A percentile compares a stretch with the other conserved stretches of the same genome.
These are phyloP conservation scores for Apodemus sylvaticus DNA, from an alignment of 2,113 vertebrate species.

Conservation along the genomic window DNA sequence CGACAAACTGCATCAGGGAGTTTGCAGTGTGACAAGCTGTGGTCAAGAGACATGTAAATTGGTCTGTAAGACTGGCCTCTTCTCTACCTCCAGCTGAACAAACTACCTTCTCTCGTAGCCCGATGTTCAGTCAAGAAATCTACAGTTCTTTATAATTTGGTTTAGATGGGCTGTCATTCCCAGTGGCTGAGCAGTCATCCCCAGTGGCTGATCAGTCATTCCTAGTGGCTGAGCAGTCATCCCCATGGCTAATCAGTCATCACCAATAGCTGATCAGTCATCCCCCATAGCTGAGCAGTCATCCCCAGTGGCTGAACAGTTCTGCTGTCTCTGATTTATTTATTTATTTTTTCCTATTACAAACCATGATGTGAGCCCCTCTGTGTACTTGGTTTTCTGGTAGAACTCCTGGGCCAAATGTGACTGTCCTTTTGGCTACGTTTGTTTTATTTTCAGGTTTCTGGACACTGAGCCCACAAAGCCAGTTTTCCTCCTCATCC, in stretches of 20 bases:
- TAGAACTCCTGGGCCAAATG: neutral
- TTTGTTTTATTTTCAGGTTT: no score
- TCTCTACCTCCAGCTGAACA: rapidly evolving
- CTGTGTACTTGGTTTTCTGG: neutral
- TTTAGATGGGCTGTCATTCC: neutral
- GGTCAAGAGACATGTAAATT: neutral
- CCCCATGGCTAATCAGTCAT: no score
- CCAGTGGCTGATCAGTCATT: neutral
- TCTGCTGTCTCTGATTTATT: neutral
- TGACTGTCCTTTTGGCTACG: neutral
- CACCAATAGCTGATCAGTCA: no score
- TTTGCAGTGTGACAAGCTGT: slow-evolving; percentile 63
- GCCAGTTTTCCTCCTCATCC: rapidly evolving
- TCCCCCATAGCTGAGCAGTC: no score
- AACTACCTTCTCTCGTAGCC: neutral
- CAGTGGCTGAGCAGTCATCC: neutral
- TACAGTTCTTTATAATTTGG: rapidly evolving
- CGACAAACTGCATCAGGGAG: slow-evolving; percentile 34
- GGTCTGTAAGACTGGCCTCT: neutral
- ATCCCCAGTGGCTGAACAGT: rapidly evolving
- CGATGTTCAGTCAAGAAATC: rapidly evolving
- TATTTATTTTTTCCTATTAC: no score
- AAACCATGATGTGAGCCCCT: rapidly evolving
- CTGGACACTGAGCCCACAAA: no score
- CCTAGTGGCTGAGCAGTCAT: no score